Evolutionary conservation across 64 coral and sea anemone genomes (phyloP).

Genomic region (Pachyseris speciosa): DNA sequence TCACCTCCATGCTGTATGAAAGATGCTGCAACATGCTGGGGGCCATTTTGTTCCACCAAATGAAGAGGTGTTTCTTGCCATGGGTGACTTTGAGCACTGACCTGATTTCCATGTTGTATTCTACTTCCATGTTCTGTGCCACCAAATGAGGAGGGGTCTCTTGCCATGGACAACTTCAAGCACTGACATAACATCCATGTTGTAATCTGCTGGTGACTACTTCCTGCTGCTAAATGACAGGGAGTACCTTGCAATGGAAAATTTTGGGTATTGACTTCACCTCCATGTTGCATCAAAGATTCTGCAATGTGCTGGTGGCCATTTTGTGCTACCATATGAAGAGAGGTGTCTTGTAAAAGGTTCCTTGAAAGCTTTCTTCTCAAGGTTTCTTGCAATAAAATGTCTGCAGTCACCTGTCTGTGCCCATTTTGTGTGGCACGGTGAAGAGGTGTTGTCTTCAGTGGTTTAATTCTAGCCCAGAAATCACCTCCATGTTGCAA

Average conservation of each 20-base stretch:
- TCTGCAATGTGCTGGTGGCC: too few relatives aligned
- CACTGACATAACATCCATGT: not conserved
- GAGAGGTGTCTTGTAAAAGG: not conserved
- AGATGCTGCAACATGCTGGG: too few relatives aligned
- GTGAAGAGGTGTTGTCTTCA: too few relatives aligned
- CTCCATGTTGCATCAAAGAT: too few relatives aligned
- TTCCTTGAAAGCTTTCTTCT: too few relatives aligned
- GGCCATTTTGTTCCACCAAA: not conserved
- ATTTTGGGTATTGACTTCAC: too few relatives aligned
- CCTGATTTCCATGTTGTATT: not conserved
- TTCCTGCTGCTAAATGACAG: not conserved
- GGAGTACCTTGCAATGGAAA: not conserved
- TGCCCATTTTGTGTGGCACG: too few relatives aligned
- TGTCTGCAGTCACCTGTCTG: too few relatives aligned
- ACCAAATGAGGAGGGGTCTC: not conserved
- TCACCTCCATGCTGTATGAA: too few relatives aligned
- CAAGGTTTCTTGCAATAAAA: not conserved
- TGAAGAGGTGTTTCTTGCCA: not conserved
- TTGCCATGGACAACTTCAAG: too few relatives aligned
- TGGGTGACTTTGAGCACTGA: not conserved
- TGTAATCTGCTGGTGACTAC: not conserved
- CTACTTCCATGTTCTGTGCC: not conserved
- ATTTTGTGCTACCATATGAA: not conserved
- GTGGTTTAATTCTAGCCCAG: not conserved
- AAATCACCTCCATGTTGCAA: not conserved